These are phyloP conservation scores for Propsilocerus akamusi DNA, from an alignment of 1,140 invertebrate species.

Conservation along the genomic window DNA sequence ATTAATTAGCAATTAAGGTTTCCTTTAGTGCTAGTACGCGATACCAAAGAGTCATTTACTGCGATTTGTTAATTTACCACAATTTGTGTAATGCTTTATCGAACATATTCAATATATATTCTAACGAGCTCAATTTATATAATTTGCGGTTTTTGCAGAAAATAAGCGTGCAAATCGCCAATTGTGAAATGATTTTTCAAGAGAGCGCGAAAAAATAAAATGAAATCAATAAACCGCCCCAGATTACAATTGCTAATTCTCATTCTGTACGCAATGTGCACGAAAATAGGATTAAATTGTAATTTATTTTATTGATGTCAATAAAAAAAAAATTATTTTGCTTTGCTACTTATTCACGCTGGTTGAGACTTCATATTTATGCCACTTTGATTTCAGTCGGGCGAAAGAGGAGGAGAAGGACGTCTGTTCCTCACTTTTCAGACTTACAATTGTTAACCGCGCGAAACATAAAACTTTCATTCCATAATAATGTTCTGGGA, in stretches of 20 bases:
- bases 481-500: background rate
- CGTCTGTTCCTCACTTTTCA: background rate
- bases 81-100: too few relatives aligned
- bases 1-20: too few relatives aligned
- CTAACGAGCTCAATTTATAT: too few relatives aligned
- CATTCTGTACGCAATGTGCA: background rate
- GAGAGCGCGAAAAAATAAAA: too few relatives aligned
- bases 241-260: background rate
- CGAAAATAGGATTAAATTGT: slow-evolving; percentile 3
- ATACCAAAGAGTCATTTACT: too few relatives aligned
- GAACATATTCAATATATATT: too few relatives aligned
- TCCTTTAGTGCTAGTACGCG: too few relatives aligned
- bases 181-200: too few relatives aligned
- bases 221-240: background rate
- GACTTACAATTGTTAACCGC: too few relatives aligned
- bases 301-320: slow-evolving; percentile 5
- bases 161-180: too few relatives aligned
- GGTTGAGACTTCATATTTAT: background rate
- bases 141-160: too few relatives aligned
- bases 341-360: slow-evolving; percentile 6
- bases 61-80: too few relatives aligned
- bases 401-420: background rate
- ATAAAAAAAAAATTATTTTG: slow-evolving; percentile 18
- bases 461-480: background rate
- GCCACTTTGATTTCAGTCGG: background rate